A percentile compares a stretch with the other conserved stretches of the same genome.
Conservation (phyloP, 2,888 invertebrate genomes). For the Phania funesta region DNA sequence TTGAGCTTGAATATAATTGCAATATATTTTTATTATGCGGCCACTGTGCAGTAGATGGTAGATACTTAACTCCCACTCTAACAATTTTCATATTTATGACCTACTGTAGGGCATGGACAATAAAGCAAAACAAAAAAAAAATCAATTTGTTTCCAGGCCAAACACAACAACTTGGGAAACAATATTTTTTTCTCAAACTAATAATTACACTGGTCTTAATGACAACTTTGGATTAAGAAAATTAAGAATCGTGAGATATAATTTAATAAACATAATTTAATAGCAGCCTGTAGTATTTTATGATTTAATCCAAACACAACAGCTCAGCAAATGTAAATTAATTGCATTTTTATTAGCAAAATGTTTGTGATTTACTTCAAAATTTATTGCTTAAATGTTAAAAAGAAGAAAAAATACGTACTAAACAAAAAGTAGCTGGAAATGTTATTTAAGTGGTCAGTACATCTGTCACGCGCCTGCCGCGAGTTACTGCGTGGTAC, state of each 20-base stretch:
- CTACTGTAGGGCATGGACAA: conserved; percentile 7
- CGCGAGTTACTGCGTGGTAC: no score
- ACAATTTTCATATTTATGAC: background rate
- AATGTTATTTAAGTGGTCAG: no score
- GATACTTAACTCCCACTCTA: no score
- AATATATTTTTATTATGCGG: no score
- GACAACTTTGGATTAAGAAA: conserved; percentile 28
- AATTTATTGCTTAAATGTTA: background rate
- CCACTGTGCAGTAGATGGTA: no score
- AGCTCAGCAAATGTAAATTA: conserved; percentile 11
- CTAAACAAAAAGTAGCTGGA: no score
- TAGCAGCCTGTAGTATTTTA: conserved; percentile 41
- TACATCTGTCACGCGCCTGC: no score
- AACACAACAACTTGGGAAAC: background rate
- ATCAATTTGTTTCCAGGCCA: conserved; percentile 6
- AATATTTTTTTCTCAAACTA: conserved; percentile 13
- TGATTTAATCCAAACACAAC: conserved; percentile 8
- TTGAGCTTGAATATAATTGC: no score
- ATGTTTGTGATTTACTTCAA: background rate
- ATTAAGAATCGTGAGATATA: conserved; percentile 42
- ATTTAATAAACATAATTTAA: conserved; percentile 57
- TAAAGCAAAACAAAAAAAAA: background rate
- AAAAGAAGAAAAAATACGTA: no score
- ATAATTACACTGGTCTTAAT: conserved; percentile 46
- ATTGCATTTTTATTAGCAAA: background rate